These are phyloP conservation scores for Lottia gigantea DNA, from an alignment of 2,888 invertebrate species.

Conservation along the genomic window DNA sequence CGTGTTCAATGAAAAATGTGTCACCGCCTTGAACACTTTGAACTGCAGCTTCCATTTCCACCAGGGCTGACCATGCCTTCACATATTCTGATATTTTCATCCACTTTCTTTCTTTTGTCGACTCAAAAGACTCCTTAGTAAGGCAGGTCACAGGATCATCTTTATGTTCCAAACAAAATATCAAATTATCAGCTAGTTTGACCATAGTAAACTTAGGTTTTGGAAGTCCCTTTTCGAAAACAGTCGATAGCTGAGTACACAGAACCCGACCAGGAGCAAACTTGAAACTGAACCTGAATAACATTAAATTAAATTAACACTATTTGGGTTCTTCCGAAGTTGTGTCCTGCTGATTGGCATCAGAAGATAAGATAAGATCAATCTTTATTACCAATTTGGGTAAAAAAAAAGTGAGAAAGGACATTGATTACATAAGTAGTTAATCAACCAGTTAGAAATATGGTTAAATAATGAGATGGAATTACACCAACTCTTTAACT, in stretches of 20 bases:
- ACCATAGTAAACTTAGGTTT: slow-evolving; percentile 27
- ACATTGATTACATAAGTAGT: too few species aligned
- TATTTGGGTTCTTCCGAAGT: neutral
- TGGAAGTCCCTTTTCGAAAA: slow-evolving; percentile 28
- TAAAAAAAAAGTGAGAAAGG: too few species aligned
- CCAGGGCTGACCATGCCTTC: slow-evolving; percentile 41
- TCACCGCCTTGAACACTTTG: slow-evolving; percentile 35
- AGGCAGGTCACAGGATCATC: slow-evolving; percentile 34
- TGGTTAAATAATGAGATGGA: too few species aligned
- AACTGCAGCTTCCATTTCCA: slow-evolving; percentile 47
- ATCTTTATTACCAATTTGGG: too few species aligned
- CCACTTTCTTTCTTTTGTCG: slow-evolving; percentile 28
- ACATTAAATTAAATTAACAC: neutral
- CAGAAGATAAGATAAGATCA: too few species aligned
- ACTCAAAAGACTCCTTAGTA: slow-evolving; percentile 33
- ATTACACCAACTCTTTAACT: too few species aligned
- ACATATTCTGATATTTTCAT: slow-evolving; percentile 27
- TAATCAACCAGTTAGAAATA: too few species aligned
- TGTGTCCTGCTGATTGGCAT: neutral
- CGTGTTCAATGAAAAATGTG: slow-evolving; percentile 36
- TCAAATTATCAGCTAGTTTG: slow-evolving; percentile 30
- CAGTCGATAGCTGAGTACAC: slow-evolving; percentile 33
- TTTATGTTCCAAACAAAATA: slow-evolving; percentile 33
- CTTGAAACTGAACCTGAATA: slow-evolving; percentile 25
- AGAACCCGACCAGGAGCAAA: slow-evolving; percentile 31